phyloP scores from a whole-genome alignment of 2,888 invertebrate genomes.

The Machimus atricapillus region DNA sequence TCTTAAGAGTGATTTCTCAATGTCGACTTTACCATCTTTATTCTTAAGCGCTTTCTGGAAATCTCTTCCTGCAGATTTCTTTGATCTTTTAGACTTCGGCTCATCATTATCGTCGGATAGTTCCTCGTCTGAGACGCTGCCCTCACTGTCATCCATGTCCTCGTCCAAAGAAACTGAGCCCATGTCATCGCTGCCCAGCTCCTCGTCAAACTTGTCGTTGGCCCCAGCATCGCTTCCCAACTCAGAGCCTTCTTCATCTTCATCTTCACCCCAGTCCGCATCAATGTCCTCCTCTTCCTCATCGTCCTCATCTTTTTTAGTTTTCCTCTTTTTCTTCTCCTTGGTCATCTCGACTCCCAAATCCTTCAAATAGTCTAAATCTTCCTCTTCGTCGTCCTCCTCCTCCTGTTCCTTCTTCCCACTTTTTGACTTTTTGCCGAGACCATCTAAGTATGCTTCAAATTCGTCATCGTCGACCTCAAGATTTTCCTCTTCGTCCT shows the following conservation, averaged over 20 bases:
- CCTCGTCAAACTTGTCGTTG: slow-evolving; percentile 59
- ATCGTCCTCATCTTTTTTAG: slow-evolving; percentile 56
- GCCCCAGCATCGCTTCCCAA: slow-evolving; percentile 50
- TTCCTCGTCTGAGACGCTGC: slow-evolving; percentile 48
- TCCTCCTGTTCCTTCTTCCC: slow-evolving; percentile 63
- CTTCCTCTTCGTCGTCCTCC: slow-evolving; percentile 61
- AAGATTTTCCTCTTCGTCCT: slow-evolving; percentile 66
- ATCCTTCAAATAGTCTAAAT: slow-evolving; percentile 74
- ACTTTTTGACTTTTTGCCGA: slow-evolving; percentile 65
- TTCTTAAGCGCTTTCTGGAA: slow-evolving; percentile 58
- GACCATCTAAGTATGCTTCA: slow-evolving; percentile 64
- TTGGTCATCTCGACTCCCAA: slow-evolving; percentile 64
- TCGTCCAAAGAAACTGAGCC: slow-evolving; percentile 52
- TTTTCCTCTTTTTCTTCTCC: slow-evolving; percentile 51
- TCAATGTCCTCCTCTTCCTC: slow-evolving; percentile 58
- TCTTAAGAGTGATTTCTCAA: neutral
- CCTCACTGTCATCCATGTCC: slow-evolving; percentile 50
- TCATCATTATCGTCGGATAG: slow-evolving; percentile 50
- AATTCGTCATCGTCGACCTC: slow-evolving; percentile 70
- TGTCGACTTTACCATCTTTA: slow-evolving; percentile 53
- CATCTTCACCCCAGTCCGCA: slow-evolving; percentile 56
- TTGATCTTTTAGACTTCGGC: slow-evolving; percentile 46
- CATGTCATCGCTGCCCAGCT: slow-evolving; percentile 55
- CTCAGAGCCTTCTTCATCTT: slow-evolving; percentile 53
- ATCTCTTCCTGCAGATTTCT: slow-evolving; percentile 50